A percentile compares a stretch with the other conserved stretches of the same genome.
Conservation (phyloP, 2,113 vertebrate species). For the Cromileptes altivelis region DNA sequence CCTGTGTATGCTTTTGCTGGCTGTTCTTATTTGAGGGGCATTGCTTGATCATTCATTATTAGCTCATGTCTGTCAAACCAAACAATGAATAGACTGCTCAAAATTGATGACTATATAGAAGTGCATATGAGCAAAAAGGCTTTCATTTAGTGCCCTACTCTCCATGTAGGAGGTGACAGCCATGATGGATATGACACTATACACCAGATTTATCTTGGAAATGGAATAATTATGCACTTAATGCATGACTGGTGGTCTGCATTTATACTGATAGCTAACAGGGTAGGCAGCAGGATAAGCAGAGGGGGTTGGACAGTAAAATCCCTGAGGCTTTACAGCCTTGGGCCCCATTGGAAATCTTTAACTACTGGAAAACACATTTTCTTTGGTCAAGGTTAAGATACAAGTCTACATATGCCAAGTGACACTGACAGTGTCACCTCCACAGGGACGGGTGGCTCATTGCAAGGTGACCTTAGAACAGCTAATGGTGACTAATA, state of each 20-base stretch:
- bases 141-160: conserved; percentile 91
- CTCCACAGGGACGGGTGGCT: conserved; percentile 62
- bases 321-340: conserved; percentile 64
- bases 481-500: conserved; percentile 80
- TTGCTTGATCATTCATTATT: conserved; percentile 90
- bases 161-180: conserved; percentile 88
- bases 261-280: conserved; percentile 87
- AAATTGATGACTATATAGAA: conserved; percentile 92
- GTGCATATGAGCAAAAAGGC: conserved; percentile 91
- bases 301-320: conserved; percentile 63
- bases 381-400: conserved; percentile 84
- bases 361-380: conserved; percentile 81
- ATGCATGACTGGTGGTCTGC: conserved; percentile 90
- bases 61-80: conserved; percentile 88
- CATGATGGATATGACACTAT: conserved; percentile 91
- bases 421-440: conserved; percentile 72
- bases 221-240: conserved; percentile 93
- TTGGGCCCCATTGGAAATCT: conserved; percentile 76
- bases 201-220: conserved; percentile 94
- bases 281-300: conserved; percentile 70
- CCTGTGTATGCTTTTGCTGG: conserved; percentile 54
- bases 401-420: conserved; percentile 77
- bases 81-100: conserved; percentile 89
- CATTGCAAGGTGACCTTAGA: conserved; percentile 84
- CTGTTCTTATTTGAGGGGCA: conserved; percentile 78